Evolutionary conservation across 2,797 vertebrate species (phyloP).

Genomic region (Florisuga fusca): DNA sequence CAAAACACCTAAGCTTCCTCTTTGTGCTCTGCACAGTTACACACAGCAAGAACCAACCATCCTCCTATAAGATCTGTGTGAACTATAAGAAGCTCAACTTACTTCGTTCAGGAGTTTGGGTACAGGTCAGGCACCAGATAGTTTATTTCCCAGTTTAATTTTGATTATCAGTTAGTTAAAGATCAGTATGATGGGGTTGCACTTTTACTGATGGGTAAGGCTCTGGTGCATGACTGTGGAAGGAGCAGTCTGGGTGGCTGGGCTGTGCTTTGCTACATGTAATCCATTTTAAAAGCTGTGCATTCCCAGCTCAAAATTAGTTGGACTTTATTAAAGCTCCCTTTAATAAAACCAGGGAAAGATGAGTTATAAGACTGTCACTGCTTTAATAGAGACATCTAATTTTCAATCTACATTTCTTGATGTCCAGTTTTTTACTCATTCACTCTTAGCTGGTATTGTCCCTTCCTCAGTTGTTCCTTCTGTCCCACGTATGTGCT

Average conservation of each 20-base stretch:
- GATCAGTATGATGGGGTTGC: not conserved
- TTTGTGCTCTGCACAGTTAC: not conserved
- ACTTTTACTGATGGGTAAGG: not conserved
- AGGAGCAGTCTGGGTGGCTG: not conserved
- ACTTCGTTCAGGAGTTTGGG: not conserved
- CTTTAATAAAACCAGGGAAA: not conserved
- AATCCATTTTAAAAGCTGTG: not conserved
- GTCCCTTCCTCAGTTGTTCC: not conserved
- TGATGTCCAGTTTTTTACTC: not conserved
- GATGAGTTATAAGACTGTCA: not conserved
- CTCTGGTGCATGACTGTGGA: not conserved
- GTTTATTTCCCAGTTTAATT: not conserved
- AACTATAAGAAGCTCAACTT: slow-evolving; percentile 42
- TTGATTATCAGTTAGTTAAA: slow-evolving; percentile 23
- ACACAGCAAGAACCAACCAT: not conserved
- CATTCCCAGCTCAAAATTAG: not conserved
- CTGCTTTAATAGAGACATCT: not conserved
- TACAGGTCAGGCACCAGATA: not conserved
- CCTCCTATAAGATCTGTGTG: not conserved
- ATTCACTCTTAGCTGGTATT: not conserved
- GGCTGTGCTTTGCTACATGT: not conserved
- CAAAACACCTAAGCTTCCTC: not conserved
- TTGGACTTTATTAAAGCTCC: not conserved
- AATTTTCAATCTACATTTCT: not conserved
- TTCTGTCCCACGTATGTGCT: not conserved